Evolutionary conservation across 2,797 vertebrate genomes (phyloP).

Genomic region (Eleutherodactylus coqui): DNA sequence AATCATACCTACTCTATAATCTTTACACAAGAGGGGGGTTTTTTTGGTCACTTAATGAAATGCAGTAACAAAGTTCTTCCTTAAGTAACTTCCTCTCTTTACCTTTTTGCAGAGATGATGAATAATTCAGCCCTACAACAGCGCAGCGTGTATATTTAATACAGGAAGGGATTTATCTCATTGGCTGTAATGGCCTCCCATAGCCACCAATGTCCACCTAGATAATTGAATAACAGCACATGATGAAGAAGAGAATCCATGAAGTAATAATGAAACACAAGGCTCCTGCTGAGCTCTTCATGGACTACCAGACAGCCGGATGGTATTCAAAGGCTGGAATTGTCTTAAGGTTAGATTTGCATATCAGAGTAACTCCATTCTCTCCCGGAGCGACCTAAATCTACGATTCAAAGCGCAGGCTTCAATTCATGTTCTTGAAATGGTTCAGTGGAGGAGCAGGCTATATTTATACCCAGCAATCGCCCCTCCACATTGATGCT

Average conservation of each 20-base stretch:
- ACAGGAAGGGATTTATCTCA: background rate
- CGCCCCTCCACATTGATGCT: background rate
- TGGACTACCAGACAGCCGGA: conserved; percentile 39
- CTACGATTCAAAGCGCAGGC: conserved; percentile 43
- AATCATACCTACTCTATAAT: background rate
- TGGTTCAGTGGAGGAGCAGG: conserved; percentile 14
- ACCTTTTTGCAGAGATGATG: background rate
- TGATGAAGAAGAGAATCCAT: conserved; percentile 40
- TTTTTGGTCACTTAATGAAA: background rate
- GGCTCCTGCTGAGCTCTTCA: conserved; percentile 25
- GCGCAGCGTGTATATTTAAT: conserved; percentile 5
- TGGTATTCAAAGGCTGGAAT: conserved; percentile 53
- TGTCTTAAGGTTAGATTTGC: conserved; percentile 62
- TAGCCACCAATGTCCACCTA: conserved; percentile 32
- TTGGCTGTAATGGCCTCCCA: background rate
- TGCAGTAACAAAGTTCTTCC: background rate
- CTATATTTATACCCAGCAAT: conserved; percentile 35
- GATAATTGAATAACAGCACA: conserved; percentile 40
- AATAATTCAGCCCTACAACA: background rate
- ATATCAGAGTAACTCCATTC: conserved; percentile 55
- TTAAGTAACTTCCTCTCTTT: background rate
- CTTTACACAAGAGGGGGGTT: background rate
- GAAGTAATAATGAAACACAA: conserved; percentile 48
- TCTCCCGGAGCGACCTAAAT: conserved; percentile 54
- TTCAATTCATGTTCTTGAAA: conserved; percentile 28